Evolutionary conservation across 2,888 invertebrate species (phyloP).

Genomic region (Autographa gamma): DNA sequence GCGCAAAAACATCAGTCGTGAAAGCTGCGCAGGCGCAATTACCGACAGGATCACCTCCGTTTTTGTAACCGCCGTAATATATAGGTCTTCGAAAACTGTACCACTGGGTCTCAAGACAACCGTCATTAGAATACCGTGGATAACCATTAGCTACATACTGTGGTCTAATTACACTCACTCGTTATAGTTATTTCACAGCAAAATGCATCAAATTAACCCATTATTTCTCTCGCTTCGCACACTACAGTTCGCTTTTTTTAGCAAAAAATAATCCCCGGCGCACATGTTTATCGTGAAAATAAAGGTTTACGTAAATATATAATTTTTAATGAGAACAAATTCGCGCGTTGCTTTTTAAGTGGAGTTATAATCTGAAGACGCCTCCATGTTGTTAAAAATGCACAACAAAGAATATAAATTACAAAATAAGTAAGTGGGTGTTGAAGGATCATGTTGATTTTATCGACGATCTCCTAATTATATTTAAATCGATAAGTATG

Average conservation of each 20-base stretch:
- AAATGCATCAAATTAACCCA: constrained; percentile 67
- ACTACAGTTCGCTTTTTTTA: constrained; percentile 29
- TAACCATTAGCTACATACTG: constrained; percentile 58
- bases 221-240: constrained; percentile 56
- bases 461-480: neutral
- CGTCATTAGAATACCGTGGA: constrained; percentile 61
- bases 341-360: constrained; percentile 38
- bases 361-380: constrained; percentile 24
- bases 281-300: constrained; percentile 43
- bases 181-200: constrained; percentile 60
- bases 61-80: constrained; percentile 52
- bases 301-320: constrained; percentile 42
- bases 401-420: constrained; percentile 2
- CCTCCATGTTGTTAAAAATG: constrained; percentile 16
- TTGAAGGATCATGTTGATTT: neutral
- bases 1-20: constrained; percentile 45
- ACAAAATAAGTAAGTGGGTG: neutral
- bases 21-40: constrained; percentile 50
- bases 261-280: constrained; percentile 41
- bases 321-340: constrained; percentile 50
- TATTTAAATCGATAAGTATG: neutral
- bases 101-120: constrained; percentile 46
- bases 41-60: constrained; percentile 43
- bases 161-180: constrained; percentile 59
- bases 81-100: constrained; percentile 53